A percentile compares a stretch with the other conserved stretches of the same genome.
phyloP scores from a whole-genome alignment of 2,888 invertebrate species.

The Elgonia sp. region DNA sequence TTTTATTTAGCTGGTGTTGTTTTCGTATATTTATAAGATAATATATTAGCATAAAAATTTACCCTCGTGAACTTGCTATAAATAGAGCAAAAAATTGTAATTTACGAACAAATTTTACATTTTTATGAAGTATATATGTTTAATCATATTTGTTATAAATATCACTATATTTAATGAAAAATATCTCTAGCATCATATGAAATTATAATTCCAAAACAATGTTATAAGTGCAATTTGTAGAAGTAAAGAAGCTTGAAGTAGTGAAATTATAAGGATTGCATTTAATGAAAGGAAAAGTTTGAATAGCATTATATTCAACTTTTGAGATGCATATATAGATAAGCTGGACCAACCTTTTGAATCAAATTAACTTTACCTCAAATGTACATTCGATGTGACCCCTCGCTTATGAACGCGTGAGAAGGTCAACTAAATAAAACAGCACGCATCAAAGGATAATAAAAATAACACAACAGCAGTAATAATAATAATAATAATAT shows the following conservation, averaged over 20 bases:
- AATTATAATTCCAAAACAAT: background rate
- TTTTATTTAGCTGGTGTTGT: too few species aligned
- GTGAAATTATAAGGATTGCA: constrained; percentile 15
- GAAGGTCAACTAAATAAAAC: constrained; percentile 60
- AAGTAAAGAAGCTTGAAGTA: constrained; percentile 25
- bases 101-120: too few species aligned
- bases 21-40: too few species aligned
- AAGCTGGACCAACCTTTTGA: constrained; percentile 58
- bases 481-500: constrained; percentile 63
- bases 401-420: constrained; percentile 52
- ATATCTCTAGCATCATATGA: too few species aligned
- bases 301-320: constrained; percentile 30
- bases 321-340: constrained; percentile 22
- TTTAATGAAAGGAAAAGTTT: constrained; percentile 45
- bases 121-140: too few species aligned
- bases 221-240: background rate
- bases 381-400: constrained; percentile 51
- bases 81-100: too few species aligned
- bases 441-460: constrained; percentile 61
- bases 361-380: constrained; percentile 71
- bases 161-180: too few species aligned
- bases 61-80: too few species aligned
- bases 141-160: too few species aligned
- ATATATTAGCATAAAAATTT: too few species aligned
- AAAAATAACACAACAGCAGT: constrained; percentile 65